phyloP scores from a whole-genome alignment of 1,140 invertebrate species.

The Orius insidiosus region DNA sequence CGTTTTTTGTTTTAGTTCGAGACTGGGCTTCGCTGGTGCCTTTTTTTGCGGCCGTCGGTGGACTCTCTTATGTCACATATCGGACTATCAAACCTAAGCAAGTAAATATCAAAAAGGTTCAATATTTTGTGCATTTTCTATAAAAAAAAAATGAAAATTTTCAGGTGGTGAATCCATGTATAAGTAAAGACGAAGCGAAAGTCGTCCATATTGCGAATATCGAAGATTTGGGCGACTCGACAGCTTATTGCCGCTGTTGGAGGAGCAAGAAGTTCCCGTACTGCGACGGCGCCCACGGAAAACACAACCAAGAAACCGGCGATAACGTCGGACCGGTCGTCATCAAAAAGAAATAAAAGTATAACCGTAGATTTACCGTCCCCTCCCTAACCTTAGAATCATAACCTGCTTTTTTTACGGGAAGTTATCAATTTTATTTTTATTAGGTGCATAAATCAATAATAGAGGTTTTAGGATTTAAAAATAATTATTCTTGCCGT shows the following conservation, averaged over 20 bases:
- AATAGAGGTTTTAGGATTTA: no score
- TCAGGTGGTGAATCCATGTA: slow-evolving; percentile 36
- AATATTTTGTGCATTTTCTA: no score
- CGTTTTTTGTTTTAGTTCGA: slow-evolving; percentile 40
- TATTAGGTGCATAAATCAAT: no score
- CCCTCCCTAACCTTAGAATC: no score
- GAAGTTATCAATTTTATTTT: no score
- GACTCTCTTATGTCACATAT: slow-evolving; percentile 56
- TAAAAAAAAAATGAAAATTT: no score
- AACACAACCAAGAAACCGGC: slow-evolving; percentile 65
- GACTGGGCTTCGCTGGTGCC: slow-evolving; percentile 63
- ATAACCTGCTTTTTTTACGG: no score
- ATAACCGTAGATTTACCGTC: no score
- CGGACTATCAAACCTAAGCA: slow-evolving; percentile 44
- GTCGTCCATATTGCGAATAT: slow-evolving; percentile 84
- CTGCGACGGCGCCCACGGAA: slow-evolving; percentile 80
- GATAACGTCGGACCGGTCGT: slow-evolving; percentile 89
- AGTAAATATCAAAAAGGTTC: no score
- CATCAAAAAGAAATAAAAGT: no score
- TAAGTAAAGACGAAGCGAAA: slow-evolving; percentile 56
- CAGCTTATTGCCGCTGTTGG: slow-evolving; percentile 86
- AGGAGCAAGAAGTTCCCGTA: slow-evolving; percentile 79
- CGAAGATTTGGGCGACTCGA: slow-evolving; percentile 84
- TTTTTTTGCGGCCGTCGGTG: slow-evolving; percentile 53
- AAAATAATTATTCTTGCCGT: no score